These are phyloP conservation scores for Amiota mariae DNA, from an alignment of 2,888 invertebrate genomes.

Conservation along the genomic window DNA sequence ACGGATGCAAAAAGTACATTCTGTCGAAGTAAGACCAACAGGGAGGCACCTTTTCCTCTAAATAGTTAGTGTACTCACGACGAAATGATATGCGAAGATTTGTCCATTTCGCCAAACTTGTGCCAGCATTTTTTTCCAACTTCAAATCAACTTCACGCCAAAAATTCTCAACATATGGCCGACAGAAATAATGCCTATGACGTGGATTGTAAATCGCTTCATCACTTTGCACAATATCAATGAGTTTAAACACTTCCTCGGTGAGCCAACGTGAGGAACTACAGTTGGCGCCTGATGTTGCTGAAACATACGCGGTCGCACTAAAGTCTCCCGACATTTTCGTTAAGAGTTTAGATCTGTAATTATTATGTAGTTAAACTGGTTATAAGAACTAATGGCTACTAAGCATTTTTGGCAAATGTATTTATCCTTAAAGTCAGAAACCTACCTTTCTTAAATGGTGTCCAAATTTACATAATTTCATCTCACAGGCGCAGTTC, in stretches of 20 bases:
- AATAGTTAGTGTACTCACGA: slow-evolving; percentile 70
- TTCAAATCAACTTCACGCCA: slow-evolving; percentile 71
- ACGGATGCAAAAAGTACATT: slow-evolving; percentile 72
- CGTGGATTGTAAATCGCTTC: slow-evolving; percentile 72
- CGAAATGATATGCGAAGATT: slow-evolving; percentile 71
- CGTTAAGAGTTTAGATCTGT: background rate
- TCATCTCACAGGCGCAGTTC: too few relatives aligned
- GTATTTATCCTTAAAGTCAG: too few relatives aligned
- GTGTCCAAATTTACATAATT: too few relatives aligned
- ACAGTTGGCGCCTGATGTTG: slow-evolving; percentile 43
- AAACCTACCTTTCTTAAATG: too few relatives aligned
- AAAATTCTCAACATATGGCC: slow-evolving; percentile 72
- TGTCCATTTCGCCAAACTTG: slow-evolving; percentile 72
- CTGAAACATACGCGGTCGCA: slow-evolving; percentile 49
- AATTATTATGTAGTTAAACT: too few relatives aligned
- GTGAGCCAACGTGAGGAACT: slow-evolving; percentile 69
- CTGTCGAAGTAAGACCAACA: slow-evolving; percentile 72
- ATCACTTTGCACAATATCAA: slow-evolving; percentile 71
- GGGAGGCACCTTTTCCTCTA: slow-evolving; percentile 69
- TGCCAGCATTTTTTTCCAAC: slow-evolving; percentile 70
- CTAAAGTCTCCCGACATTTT: slow-evolving; percentile 54
- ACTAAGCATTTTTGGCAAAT: too few relatives aligned
- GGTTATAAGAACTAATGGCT: too few relatives aligned
- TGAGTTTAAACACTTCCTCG: slow-evolving; percentile 70
- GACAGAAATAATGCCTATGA: slow-evolving; percentile 72